Evolutionary conservation across 2,888 invertebrate species (phyloP).

Genomic region (Drosophila picticornis): DNA sequence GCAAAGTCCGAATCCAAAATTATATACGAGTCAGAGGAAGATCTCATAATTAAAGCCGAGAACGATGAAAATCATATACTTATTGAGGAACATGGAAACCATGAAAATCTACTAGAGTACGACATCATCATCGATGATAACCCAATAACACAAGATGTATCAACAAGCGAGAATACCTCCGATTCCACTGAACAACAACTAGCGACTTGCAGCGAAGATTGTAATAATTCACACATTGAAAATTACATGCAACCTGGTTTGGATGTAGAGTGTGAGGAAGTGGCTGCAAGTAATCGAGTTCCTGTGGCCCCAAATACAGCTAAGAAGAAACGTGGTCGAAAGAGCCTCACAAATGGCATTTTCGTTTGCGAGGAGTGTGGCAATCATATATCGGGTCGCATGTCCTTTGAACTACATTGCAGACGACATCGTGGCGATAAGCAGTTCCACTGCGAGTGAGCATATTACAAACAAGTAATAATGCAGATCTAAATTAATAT

Average conservation of each 20-base stretch:
- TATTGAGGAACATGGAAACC: conserved; percentile 5
- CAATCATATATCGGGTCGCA: conserved; percentile 65
- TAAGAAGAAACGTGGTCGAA: conserved; percentile 39
- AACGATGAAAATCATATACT: background rate
- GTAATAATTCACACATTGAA: background rate
- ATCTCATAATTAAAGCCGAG: conserved; percentile 7
- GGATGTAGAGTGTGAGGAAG: conserved; percentile 25
- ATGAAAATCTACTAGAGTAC: conserved; percentile 29
- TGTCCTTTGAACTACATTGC: conserved; percentile 71
- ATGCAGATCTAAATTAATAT: background rate
- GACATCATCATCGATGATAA: conserved; percentile 44
- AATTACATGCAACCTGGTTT: conserved; percentile 19
- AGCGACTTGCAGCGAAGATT: conserved; percentile 6
- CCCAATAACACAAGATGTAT: conserved; percentile 7
- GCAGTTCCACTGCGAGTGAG: conserved; percentile 67
- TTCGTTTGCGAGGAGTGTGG: conserved; percentile 68
- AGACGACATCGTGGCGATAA: conserved; percentile 72
- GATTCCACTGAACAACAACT: conserved; percentile 3
- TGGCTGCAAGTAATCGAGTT: conserved; percentile 21
- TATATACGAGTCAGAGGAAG: background rate
- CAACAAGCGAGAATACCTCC: background rate
- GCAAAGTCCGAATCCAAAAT: conserved; percentile 8
- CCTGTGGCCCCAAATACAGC: conserved; percentile 2
- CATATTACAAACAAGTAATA: conserved; percentile 1
- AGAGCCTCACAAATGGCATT: conserved; percentile 32